These are phyloP conservation scores for Cacoxenus indagator DNA, from an alignment of 2,888 invertebrate species.

Conservation along the genomic window DNA sequence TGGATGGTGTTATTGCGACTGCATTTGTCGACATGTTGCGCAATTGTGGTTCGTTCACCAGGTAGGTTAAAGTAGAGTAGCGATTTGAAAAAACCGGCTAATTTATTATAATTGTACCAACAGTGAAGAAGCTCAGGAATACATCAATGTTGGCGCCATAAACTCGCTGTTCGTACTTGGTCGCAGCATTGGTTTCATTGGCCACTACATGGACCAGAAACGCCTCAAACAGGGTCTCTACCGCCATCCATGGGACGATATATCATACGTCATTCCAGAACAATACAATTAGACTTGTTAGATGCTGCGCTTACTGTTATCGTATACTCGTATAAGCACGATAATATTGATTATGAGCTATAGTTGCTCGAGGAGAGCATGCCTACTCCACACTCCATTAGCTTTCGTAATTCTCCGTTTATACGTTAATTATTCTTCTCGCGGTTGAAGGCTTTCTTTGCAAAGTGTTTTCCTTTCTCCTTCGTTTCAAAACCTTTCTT, in stretches of 20 bases:
- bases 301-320: constrained; percentile 41
- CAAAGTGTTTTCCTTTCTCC: constrained; percentile 2
- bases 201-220: constrained; percentile 98
- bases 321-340: constrained; percentile 61
- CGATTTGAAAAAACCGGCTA: not conserved
- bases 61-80: constrained; percentile 72
- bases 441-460: not conserved
- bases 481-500: constrained; percentile 6
- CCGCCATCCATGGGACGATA: constrained; percentile 99
- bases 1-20: constrained; percentile 98
- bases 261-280: constrained; percentile 73
- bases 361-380: constrained; percentile 51
- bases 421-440: too few species aligned
- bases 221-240: constrained; percentile 98
- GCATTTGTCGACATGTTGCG: constrained; percentile 97
- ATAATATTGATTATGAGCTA: constrained; percentile 49
- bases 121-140: constrained; percentile 97
- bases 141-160: constrained; percentile 96
- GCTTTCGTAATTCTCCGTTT: constrained; percentile 12
- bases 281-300: constrained; percentile 64
- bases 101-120: constrained; percentile 24
- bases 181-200: constrained; percentile 98
- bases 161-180: constrained; percentile 99
- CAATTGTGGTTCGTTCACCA: constrained; percentile 93
- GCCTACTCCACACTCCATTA: constrained; percentile 37